Evolutionary conservation across 1,140 invertebrate species (phyloP), one percentile per base, ranked within the genome.

Genomic region (Drosophila repletoides): DNA sequence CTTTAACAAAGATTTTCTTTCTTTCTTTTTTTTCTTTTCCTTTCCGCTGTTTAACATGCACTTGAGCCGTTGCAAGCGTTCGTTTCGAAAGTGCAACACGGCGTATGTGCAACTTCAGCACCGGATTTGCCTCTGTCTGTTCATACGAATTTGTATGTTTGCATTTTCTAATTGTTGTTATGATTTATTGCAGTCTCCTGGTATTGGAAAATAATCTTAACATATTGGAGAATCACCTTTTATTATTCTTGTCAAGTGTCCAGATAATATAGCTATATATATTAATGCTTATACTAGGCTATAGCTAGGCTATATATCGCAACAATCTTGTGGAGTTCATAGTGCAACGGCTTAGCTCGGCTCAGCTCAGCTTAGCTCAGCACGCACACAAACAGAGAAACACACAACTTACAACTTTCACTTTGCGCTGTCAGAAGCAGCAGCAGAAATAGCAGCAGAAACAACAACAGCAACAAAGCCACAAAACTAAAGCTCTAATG

Each of bases 401-500:
- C 34, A 41, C 19, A 48, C 21, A 36, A 10, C 28, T 24, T 15
- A 79, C 56, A 86, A 86, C 80, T 86, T 86, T 86, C 80, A 86
- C 80, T 86, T 86, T 86, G 80, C 71, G 80, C 63, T 68, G 70
- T 76, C 79, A 84, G 79, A 83, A 83, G 77, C 74, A 65, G 45
- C 68, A 45, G 55, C 65, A 83, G 77, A 70, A 65, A 40, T 63
- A 45, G 55, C 65, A 60, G 49, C 73, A 29, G 31, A 21, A 38
- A n/a, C 17, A 63, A 10, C 28, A 55, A 29, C 61, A 68, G 33
- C 64, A 66, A 40, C 45, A 72, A 29, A 53, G 64, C n/a, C n/a
- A n/a, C 55, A 80, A 67, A 80, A 77, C 56, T 63, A 84, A 75
- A 86, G 80, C 80, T 86, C 80, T 86, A 80, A 86, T 80, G 80